Evolutionary conservation across 2,113 vertebrate genomes (phyloP), one percentile per base, ranked within the genome.

Genomic region (Girardinichthys multiradiatus): DNA sequence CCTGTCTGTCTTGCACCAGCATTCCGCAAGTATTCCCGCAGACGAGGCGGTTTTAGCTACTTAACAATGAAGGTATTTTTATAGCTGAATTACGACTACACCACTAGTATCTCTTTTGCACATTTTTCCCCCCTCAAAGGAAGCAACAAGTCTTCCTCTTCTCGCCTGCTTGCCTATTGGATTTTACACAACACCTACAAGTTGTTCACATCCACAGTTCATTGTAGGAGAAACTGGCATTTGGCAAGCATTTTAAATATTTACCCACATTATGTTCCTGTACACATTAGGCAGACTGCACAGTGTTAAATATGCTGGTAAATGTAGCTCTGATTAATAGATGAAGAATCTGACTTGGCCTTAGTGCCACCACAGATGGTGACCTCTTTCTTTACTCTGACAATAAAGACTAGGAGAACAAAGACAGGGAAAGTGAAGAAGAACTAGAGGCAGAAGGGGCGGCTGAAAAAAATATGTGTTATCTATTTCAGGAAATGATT

Each of bases 361-460:
- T 85, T 14, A 35, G 62, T 72, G 70, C 81, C 73, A 68, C 29
- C 83, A 82, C 92, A 93, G 90, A 93, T 92, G 90, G 92, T 80
- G 89, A 90, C 92, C 89, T 88, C 76, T 45, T 91, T 91, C 79
- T 82, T 70, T 35, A 61, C 59, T 39, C 68, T 37, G 60, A 70
- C 5, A 67, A 37, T 17, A 70, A 77, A 30, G 15, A 31, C n/a
- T 26, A 45, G 37, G 48, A 54, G 45, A 57, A 54, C 35, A 42
- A 17, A 73, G 17, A 48, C 35, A 59, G 15, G 39, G 33, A 58
- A 45, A 30, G 21, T 54, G 15, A 39, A 37, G 69, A 82, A 78
- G 57, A 12, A 4, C 31, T 61, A 8, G 59, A 45, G 57, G 26
- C 33, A 54, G 1, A 24, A 57, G 54, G 33, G 57, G 17, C 11